Base-by-base conservation (phyloP, 2,797 vertebrate species). In the Sphenodon punctatus region DNA sequence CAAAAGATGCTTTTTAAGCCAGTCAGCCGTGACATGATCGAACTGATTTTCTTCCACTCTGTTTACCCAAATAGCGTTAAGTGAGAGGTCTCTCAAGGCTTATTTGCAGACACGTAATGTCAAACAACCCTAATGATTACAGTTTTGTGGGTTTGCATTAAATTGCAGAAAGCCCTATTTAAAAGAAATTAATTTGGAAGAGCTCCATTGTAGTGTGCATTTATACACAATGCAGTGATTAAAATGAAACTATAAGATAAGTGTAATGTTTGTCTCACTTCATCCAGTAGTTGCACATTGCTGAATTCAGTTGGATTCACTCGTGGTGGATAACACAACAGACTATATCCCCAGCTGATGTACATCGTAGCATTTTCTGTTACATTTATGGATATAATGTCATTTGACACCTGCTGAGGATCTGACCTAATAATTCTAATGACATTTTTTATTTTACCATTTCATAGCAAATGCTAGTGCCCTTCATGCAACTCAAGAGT, bases 1-100 rank as follows among this genome's bases (percentile, higher is more conserved):
- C 92, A 91, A 89, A 90, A 87, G 75, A 85, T 78, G 71, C 53
- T 82, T 80, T 86, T 63, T 77, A 74, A 91, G 67, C 48, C 82
- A 14, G 81, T 72, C 89, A 91, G 75, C 80, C 88, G 84, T 72
- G 82, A 89, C 91, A 79, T 72, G 69, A 79, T 88, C 39, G 34
- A 74, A 81, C 63, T 79, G 85, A 85, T 86, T 92, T 87, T 87
- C n/a, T 86, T 88, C 83, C 84, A 71, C 67, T 85, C 63, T 88
- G 45, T 73, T 81, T 77, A 78, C 68, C 84, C 86, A 78, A 66
- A 59, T 80, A 87, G 90, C 82, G 61, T 80, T 72, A 66, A 90
- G 90, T 82, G 78, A 74, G 72, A 74, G 81, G 78, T 49, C 77
- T 3, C 69, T 84, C 59, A 8, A 30, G 55, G 59, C 86, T 91